Evolutionary conservation across 2,888 invertebrate species (phyloP).

Genomic region (Drosophila prostipennis): DNA sequence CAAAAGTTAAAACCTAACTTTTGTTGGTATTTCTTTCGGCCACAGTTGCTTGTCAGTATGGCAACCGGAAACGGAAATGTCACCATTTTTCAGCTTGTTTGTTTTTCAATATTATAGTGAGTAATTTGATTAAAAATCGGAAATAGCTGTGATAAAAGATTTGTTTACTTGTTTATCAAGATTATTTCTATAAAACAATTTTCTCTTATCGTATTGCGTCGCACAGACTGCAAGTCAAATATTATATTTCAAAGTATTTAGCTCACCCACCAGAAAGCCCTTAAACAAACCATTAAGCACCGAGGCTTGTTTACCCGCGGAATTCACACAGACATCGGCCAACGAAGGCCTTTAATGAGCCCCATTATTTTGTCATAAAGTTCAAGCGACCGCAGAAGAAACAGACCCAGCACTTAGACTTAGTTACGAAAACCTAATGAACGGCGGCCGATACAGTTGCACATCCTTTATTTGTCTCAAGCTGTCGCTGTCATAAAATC

Average conservation of each 20-base stretch:
- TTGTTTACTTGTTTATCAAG: neutral
- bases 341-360: constrained; percentile 48
- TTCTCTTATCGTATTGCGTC: neutral
- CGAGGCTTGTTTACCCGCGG: constrained; percentile 35
- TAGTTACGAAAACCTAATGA: constrained; percentile 57
- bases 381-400: constrained; percentile 49
- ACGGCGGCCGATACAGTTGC: constrained; percentile 36
- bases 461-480: constrained; percentile 60
- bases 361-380: constrained; percentile 56
- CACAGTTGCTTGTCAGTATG: neutral
- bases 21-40: neutral
- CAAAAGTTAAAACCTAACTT: neutral
- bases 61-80: neutral
- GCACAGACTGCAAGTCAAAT: neutral
- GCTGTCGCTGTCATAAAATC: constrained; percentile 77
- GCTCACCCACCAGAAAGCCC: constrained; percentile 15
- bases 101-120: too few species aligned
- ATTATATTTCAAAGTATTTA: constrained; percentile 18
- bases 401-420: constrained; percentile 38
- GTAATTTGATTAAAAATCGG: too few species aligned
- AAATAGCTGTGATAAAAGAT: too few species aligned
- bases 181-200: neutral
- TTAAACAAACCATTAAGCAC: constrained; percentile 43
- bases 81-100: too few species aligned
- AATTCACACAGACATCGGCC: constrained; percentile 1